Evolutionary conservation across 2,797 vertebrate species (phyloP).

Genomic region (Sandelia bainsii): DNA sequence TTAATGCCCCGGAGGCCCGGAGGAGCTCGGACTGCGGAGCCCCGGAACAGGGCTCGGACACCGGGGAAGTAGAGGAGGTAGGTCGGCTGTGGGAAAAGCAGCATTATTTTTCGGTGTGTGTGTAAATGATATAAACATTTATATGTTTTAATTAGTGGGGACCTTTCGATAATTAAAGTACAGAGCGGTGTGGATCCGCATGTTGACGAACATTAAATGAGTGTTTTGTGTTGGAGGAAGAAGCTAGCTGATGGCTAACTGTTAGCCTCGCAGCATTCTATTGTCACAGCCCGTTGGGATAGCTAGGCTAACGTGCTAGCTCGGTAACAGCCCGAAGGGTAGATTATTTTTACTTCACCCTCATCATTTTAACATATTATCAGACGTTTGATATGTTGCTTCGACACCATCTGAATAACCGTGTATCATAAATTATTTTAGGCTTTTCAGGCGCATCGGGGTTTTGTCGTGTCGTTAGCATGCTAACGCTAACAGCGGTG

Average conservation of each 20-base stretch:
- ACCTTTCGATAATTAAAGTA: accelerated
- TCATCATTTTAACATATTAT: accelerated
- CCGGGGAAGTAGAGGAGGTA: conserved; percentile 71
- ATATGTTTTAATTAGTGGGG: accelerated
- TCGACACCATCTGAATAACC: accelerated
- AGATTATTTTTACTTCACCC: accelerated
- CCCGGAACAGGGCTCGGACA: conserved; percentile 62
- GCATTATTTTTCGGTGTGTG: accelerated
- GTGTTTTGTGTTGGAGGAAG: conserved; percentile 40
- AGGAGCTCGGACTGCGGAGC: conserved; percentile 59
- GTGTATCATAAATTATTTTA: accelerated
- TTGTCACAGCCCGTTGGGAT: conserved; percentile 67
- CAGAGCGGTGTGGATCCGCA: neutral
- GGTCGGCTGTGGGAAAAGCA: conserved; percentile 13
- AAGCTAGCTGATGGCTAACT: conserved; percentile 47
- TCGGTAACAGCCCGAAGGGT: neutral
- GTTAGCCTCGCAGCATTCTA: conserved; percentile 70
- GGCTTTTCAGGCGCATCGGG: accelerated
- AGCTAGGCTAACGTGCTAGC: conserved; percentile 48
- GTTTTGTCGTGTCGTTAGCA: conserved; percentile 42
- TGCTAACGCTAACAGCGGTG: conserved; percentile 53
- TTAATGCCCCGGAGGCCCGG: conserved; percentile 70
- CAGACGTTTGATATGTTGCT: accelerated
- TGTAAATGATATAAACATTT: accelerated
- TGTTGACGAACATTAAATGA: neutral